Conservation (phyloP, 23 tunicate species). For the Oikopleura dioica region DNA sequence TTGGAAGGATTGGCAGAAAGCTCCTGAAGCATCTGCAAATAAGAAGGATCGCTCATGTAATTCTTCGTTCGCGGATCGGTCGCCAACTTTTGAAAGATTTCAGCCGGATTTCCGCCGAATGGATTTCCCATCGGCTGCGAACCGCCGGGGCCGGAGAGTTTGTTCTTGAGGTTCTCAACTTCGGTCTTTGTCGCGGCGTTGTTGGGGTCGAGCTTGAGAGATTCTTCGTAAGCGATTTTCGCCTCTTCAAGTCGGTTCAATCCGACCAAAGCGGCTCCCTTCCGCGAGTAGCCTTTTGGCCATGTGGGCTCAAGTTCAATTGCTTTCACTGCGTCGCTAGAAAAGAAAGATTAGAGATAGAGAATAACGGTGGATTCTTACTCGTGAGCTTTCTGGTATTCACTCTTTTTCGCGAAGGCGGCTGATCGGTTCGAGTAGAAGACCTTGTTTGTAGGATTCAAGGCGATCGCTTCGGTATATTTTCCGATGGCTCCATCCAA, state of each 20-base stretch:
- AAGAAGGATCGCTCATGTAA: conserved; percentile 38
- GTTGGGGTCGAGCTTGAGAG: conserved; percentile 34
- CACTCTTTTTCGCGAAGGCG: conserved; percentile 41
- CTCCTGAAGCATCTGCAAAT: conserved; percentile 28
- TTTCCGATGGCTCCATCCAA: conserved; percentile 39
- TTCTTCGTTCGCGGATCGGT: conserved; percentile 28
- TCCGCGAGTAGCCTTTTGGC: conserved; percentile 60
- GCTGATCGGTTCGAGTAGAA: conserved; percentile 78
- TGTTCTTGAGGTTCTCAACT: background rate
- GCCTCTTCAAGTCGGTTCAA: conserved; percentile 59
- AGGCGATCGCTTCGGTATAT: conserved; percentile 53
- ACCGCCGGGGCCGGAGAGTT: conserved; percentile 23
- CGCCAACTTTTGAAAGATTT: conserved; percentile 22
- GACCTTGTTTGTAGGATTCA: conserved; percentile 50
- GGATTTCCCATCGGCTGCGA: conserved; percentile 49
- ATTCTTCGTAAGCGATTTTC: conserved; percentile 38
- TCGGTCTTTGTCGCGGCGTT: conserved; percentile 35
- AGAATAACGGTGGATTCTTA: too few species aligned
- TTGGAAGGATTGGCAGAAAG: conserved; percentile 20
- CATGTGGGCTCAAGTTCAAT: conserved; percentile 14
- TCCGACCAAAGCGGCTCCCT: conserved; percentile 62
- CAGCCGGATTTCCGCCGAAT: conserved; percentile 17
- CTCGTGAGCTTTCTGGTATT: conserved; percentile 27
- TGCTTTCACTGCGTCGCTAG: conserved; percentile 64
- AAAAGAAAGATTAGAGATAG: too few species aligned